A percentile compares a stretch with the other conserved stretches of the same genome.
phyloP scores from a whole-genome alignment of 2,797 vertebrate species.

The Silurus lanzhouensis region DNA sequence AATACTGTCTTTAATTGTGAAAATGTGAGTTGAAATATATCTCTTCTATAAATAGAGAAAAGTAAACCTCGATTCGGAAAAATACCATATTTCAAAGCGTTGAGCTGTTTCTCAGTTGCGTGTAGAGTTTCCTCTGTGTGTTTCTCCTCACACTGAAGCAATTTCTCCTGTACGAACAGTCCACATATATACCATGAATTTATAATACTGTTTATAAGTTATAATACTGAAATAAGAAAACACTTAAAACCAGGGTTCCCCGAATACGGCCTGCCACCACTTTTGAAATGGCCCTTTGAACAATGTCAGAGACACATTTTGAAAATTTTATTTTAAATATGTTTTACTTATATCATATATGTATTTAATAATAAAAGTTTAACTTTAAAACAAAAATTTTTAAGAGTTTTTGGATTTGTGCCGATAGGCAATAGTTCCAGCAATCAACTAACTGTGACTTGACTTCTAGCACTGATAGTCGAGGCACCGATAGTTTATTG shows the following conservation, averaged over 20 bases:
- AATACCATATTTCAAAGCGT: conserved; percentile 76
- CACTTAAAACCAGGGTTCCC: background rate
- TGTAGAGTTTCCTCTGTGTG: conserved; percentile 61
- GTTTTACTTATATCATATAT: no score
- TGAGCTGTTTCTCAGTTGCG: conserved; percentile 74
- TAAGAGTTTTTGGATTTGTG: no score
- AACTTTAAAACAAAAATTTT: no score
- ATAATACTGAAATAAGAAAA: background rate
- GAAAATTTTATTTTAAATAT: no score
- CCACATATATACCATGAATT: background rate
- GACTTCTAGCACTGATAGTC: no score
- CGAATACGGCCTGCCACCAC: no score
- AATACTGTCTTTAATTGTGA: background rate
- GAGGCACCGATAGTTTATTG: no score
- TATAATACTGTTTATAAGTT: background rate
- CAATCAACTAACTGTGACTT: no score
- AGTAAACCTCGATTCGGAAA: conserved; percentile 75
- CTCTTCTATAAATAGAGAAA: background rate
- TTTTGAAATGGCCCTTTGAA: no score
- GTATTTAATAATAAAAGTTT: no score
- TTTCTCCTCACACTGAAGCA: conserved; percentile 56
- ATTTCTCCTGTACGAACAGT: conserved; percentile 58
- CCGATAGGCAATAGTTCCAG: no score
- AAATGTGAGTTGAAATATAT: background rate
- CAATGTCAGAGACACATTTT: no score